Percentiles rank a stretch among this genome's conserved stretches.
phyloP scores from a whole-genome alignment of 2,888 invertebrate genomes.

The Furcula furcula region DNA sequence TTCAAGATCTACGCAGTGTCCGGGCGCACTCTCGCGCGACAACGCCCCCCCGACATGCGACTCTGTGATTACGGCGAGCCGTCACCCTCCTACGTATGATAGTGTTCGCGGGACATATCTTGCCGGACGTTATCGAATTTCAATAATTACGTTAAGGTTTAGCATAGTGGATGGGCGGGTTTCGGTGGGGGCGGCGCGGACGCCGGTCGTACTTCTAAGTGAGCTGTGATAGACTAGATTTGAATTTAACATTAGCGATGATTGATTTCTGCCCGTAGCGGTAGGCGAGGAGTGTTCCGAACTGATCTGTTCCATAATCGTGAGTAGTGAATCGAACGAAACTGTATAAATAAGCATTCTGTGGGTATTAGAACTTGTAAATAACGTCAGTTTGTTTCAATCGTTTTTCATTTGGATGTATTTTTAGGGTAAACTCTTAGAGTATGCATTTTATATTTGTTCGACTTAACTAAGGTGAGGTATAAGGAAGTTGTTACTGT shows the following conservation, averaged over 20 bases:
- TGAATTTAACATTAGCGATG: conserved; percentile 59
- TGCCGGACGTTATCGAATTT: conserved; percentile 31
- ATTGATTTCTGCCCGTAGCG: conserved; percentile 58
- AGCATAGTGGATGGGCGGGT: conserved; percentile 19
- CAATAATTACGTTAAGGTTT: conserved; percentile 24
- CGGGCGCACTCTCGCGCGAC: conserved; percentile 14
- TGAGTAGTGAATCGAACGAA: conserved; percentile 49
- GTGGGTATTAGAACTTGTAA: conserved; percentile 69
- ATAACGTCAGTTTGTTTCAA: conserved; percentile 65
- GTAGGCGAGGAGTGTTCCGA: conserved; percentile 57
- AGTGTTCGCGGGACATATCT: conserved; percentile 34
- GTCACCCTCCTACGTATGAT: conserved; percentile 20
- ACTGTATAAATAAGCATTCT: conserved; percentile 58
- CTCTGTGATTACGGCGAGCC: conserved; percentile 26
- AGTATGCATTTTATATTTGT: conserved; percentile 74
- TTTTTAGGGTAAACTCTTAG: conserved; percentile 70
- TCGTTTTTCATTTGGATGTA: conserved; percentile 76
- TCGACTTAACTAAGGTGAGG: conserved; percentile 54
- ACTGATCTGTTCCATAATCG: conserved; percentile 42
- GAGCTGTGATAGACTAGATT: conserved; percentile 78
- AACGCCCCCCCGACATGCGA: conserved; percentile 24
- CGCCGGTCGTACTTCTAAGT: conserved; percentile 57
- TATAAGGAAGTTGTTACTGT: conserved; percentile 61
- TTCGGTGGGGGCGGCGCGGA: conserved; percentile 20
- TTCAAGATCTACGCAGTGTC: conserved; percentile 72